Percentiles rank a stretch among this genome's conserved stretches.
These are phyloP conservation scores for Brachyhypopomus occidentalis DNA, from an alignment of 2,113 vertebrate species.

Conservation along the genomic window DNA sequence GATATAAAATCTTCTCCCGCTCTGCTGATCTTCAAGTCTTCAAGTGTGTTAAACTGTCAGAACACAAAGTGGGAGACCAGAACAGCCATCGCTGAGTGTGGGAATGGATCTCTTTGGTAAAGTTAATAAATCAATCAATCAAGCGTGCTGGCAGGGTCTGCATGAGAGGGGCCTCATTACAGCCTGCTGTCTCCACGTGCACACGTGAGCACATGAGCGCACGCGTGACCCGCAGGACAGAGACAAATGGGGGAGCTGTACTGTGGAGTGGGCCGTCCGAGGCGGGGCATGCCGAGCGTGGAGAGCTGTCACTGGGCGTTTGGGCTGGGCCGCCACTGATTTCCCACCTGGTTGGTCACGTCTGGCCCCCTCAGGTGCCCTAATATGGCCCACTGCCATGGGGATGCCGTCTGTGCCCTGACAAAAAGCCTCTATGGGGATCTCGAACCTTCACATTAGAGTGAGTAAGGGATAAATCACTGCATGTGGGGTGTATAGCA, in stretches of 20 bases:
- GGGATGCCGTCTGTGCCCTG: constrained; percentile 34
- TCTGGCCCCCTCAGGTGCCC: constrained; percentile 45
- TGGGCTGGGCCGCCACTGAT: constrained; percentile 47
- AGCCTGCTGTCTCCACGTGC: constrained; percentile 38
- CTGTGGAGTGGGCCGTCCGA: background rate
- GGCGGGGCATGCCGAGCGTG: constrained; percentile 46
- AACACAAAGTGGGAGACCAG: constrained; percentile 9
- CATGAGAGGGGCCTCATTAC: constrained; percentile 42
- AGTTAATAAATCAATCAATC: constrained; percentile 53
- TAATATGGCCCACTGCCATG: constrained; percentile 7
- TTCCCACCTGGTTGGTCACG: constrained; percentile 52
- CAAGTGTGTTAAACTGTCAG: constrained; percentile 6
- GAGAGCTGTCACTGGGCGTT: constrained; percentile 56
- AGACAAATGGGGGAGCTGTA: constrained; percentile 48
- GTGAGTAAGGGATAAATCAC: constrained; percentile 45
- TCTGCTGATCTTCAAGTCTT: constrained; percentile 5
- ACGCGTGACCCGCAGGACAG: constrained; percentile 29
- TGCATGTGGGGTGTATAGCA: constrained; percentile 6
- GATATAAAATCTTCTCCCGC: constrained; percentile 4
- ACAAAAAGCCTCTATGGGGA: constrained; percentile 34
- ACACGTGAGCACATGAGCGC: constrained; percentile 20
- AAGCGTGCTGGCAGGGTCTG: constrained; percentile 37
- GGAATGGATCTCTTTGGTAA: constrained; percentile 32
- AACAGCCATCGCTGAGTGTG: background rate
- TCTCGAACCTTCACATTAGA: constrained; percentile 41